phyloP scores from a whole-genome alignment of 1,140 invertebrate genomes.

The Drosophila nigrodunni region DNA sequence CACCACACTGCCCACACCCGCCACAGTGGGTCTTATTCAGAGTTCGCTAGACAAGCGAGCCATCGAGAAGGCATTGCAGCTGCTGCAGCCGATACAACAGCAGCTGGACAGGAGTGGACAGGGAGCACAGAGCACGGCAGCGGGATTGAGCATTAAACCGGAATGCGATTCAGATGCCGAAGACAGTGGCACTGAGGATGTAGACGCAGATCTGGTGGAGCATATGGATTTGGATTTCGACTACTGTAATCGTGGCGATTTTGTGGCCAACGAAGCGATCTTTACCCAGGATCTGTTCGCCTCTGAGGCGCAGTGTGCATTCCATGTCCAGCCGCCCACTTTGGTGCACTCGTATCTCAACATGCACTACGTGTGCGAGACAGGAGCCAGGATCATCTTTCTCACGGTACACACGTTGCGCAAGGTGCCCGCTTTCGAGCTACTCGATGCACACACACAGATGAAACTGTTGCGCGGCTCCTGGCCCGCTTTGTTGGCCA shows the following conservation, averaged over 20 bases:
- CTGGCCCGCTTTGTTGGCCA: slow-evolving; percentile 97
- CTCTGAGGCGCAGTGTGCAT: slow-evolving; percentile 89
- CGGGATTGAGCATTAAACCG: slow-evolving; percentile 52
- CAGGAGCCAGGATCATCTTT: slow-evolving; percentile 94
- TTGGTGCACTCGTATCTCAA: slow-evolving; percentile 93
- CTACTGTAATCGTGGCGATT: slow-evolving; percentile 70
- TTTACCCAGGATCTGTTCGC: slow-evolving; percentile 87
- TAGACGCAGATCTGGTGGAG: slow-evolving; percentile 56
- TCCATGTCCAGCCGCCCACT: slow-evolving; percentile 93
- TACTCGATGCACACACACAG: slow-evolving; percentile 93
- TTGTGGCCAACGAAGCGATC: slow-evolving; percentile 72
- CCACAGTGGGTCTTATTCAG: slow-evolving; percentile 77
- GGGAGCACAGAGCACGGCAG: slow-evolving; percentile 12
- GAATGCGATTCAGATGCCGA: slow-evolving; percentile 74
- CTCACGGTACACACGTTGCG: slow-evolving; percentile 95
- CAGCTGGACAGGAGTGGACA: slow-evolving; percentile 64
- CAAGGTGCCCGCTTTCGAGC: slow-evolving; percentile 92
- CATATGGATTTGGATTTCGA: slow-evolving; percentile 67
- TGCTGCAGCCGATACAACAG: slow-evolving; percentile 87
- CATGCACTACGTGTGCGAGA: slow-evolving; percentile 96
- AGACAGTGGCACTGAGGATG: slow-evolving; percentile 72
- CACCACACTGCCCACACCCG: slow-evolving; percentile 54
- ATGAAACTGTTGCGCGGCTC: slow-evolving; percentile 92
- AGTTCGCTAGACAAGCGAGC: slow-evolving; percentile 89
- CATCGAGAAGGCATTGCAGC: slow-evolving; percentile 91